These are phyloP conservation scores for Metridium senile DNA, from an alignment of 92 coral and sea anemone species.

Conservation along the genomic window DNA sequence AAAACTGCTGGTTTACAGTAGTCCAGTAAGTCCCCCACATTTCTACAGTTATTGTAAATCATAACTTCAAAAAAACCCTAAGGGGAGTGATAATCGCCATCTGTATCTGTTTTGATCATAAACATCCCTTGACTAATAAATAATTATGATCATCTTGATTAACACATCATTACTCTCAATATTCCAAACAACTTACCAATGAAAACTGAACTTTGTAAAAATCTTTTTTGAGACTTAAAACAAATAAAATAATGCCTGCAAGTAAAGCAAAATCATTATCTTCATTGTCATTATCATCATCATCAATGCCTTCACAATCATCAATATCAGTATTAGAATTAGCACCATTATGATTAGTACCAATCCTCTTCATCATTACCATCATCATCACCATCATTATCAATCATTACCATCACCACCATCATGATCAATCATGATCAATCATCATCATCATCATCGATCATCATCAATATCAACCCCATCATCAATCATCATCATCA, in stretches of 20 bases:
- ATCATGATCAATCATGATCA: not conserved
- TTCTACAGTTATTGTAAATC: too few species aligned
- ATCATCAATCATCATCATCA: too few species aligned
- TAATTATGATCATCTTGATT: not conserved
- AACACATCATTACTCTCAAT: not conserved
- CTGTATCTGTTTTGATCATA: too few species aligned
- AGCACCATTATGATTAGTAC: not conserved
- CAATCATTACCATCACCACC: not conserved
- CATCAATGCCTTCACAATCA: not conserved
- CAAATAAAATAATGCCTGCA: conserved; percentile 91
- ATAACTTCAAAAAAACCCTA: too few species aligned
- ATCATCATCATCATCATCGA: not conserved
- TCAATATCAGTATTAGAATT: not conserved
- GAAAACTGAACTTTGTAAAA: conserved; percentile 96
- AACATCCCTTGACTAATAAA: not conserved
- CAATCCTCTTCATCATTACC: not conserved
- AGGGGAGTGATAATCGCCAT: too few species aligned
- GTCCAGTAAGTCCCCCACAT: too few species aligned
- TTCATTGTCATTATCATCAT: not conserved
- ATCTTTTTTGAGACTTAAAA: conserved; percentile 85
- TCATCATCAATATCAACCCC: not conserved
- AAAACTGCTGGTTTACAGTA: too few species aligned
- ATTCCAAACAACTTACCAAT: conserved; percentile 74
- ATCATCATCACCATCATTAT: not conserved
- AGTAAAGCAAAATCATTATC: not conserved